A percentile compares a stretch with the other conserved stretches of the same genome.
These are phyloP conservation scores for Archips crataeganus DNA, from an alignment of 2,888 invertebrate genomes.

Conservation along the genomic window DNA sequence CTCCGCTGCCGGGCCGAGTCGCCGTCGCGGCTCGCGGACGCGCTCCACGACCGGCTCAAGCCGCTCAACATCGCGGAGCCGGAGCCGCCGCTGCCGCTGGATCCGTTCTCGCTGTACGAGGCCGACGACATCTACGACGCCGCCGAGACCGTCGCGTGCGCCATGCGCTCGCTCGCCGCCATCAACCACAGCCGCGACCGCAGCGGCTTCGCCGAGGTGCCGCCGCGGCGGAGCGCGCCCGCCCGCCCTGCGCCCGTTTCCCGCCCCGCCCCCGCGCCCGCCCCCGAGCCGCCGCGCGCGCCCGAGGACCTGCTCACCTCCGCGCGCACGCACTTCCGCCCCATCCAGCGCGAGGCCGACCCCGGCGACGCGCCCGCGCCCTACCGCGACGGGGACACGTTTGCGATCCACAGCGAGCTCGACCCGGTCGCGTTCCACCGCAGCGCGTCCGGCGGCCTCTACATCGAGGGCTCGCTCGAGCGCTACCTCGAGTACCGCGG, in stretches of 20 bases:
- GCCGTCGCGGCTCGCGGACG: constrained; percentile 61
- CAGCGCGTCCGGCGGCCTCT: constrained; percentile 88
- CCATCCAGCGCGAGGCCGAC: constrained; percentile 87
- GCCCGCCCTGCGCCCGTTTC: constrained; percentile 75
- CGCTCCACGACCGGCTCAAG: constrained; percentile 51
- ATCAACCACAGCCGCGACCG: constrained; percentile 87
- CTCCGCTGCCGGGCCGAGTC: constrained; percentile 50
- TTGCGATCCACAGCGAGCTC: constrained; percentile 87
- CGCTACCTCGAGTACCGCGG: constrained; percentile 85
- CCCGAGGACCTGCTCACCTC: constrained; percentile 92
- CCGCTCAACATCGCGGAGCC: constrained; percentile 44
- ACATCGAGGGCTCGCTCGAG: constrained; percentile 80
- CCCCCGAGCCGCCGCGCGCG: constrained; percentile 82
- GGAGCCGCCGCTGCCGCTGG: constrained; percentile 56
- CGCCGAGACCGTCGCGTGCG: constrained; percentile 67
- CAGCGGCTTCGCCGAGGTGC: constrained; percentile 87
- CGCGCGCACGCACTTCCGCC: constrained; percentile 93
- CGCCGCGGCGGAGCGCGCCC: constrained; percentile 88
- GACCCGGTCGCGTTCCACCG: constrained; percentile 88
- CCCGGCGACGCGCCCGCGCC: constrained; percentile 52
- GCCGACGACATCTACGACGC: constrained; percentile 74
- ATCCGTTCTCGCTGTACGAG: constrained; percentile 70
- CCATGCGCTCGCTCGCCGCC: constrained; percentile 83
- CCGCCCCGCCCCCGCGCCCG: constrained; percentile 43
- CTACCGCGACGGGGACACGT: constrained; percentile 90